phyloP scores from a whole-genome alignment of 2,888 invertebrate species.

The Bombylius discolor region DNA sequence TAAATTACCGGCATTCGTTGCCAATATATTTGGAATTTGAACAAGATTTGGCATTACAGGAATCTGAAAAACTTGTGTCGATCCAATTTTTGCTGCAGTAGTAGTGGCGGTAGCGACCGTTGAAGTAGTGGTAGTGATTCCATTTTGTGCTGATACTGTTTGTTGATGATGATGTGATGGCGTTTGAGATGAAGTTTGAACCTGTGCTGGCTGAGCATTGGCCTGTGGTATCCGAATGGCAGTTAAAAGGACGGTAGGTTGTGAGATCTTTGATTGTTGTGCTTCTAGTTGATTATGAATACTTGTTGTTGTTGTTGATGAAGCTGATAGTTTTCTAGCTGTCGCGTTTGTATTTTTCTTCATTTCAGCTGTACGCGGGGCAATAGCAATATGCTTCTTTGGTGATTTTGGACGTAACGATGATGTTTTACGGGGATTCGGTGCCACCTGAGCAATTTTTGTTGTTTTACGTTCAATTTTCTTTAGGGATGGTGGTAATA shows the following conservation, averaged over 20 bases:
- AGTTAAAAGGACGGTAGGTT: conserved; percentile 44
- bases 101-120: conserved; percentile 11
- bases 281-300: conserved; percentile 3
- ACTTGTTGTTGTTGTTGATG: not conserved
- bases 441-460: conserved; percentile 36
- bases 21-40: conserved; percentile 48
- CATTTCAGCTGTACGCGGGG: conserved; percentile 33
- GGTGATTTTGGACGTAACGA: conserved; percentile 26
- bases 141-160: conserved; percentile 14
- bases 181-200: conserved; percentile 23
- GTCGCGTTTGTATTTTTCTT: conserved; percentile 13
- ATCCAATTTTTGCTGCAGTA: conserved; percentile 9
- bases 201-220: conserved; percentile 9
- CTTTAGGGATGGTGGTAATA: conserved; percentile 32
- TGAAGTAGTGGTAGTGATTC: conserved; percentile 24
- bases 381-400: conserved; percentile 36
- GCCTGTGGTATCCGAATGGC: conserved; percentile 41
- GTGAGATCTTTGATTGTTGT: conserved; percentile 16
- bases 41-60: conserved; percentile 49
- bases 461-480: conserved; percentile 36
- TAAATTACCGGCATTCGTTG: conserved; percentile 43
- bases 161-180: conserved; percentile 21
- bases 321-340: not conserved
- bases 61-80: conserved; percentile 38
- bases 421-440: conserved; percentile 33